phyloP scores from a whole-genome alignment of 2,113 vertebrate species.

The Hippocampus abdominalis region DNA sequence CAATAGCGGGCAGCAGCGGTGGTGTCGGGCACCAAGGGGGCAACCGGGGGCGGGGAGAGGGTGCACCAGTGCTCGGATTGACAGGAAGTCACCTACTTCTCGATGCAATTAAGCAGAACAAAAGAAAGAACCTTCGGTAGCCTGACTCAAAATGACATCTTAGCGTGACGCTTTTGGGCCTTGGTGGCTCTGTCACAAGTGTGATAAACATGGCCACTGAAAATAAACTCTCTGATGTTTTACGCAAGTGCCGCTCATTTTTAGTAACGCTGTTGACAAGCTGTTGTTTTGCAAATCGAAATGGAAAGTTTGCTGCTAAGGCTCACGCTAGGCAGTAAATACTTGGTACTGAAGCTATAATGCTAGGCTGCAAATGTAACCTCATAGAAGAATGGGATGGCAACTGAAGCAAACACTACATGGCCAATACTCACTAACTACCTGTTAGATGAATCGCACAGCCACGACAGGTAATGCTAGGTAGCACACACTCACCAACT shows the following conservation, averaged over 20 bases:
- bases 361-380: neutral
- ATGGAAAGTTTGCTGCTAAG: neutral
- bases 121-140: neutral
- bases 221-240: neutral
- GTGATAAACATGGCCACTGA: neutral
- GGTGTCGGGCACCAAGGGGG: neutral
- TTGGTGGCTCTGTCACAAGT: neutral
- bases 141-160: neutral
- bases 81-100: neutral
- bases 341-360: neutral
- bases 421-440: too few relatives aligned
- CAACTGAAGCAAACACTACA: neutral
- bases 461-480: too few relatives aligned
- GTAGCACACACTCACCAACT: neutral
- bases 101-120: neutral
- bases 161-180: neutral
- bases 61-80: neutral
- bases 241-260: neutral
- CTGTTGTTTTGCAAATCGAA: neutral
- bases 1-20: neutral
- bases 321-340: neutral
- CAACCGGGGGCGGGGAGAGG: neutral
- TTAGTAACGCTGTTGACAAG: neutral
- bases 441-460: too few relatives aligned
- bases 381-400: neutral